These are phyloP conservation scores for Pseudorectes ferrugineus DNA, from an alignment of 2,113 vertebrate genomes.

Conservation along the genomic window DNA sequence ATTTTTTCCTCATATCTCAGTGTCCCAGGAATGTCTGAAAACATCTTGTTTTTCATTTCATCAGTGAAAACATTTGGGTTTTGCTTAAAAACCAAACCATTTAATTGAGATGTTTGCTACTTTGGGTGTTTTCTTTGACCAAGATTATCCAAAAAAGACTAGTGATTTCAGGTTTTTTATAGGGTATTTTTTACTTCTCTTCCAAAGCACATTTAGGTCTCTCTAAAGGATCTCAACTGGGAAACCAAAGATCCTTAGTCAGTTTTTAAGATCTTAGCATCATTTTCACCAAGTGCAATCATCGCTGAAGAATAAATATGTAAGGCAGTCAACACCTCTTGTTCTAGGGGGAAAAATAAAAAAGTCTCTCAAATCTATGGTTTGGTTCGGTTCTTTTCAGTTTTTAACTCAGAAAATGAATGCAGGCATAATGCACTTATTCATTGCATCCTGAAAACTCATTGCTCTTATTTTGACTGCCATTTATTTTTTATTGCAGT, in stretches of 20 bases:
- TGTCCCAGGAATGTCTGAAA: constrained; percentile 23
- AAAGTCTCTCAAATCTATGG: not conserved
- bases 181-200: not conserved
- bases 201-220: not conserved
- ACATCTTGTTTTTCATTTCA: constrained; percentile 12
- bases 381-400: not conserved
- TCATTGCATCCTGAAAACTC: not conserved
- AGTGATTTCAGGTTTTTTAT: not conserved
- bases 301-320: not conserved
- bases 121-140: not conserved
- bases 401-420: not conserved
- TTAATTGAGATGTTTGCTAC: not conserved
- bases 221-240: not conserved
- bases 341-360: not conserved
- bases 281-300: not conserved
- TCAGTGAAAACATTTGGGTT: not conserved
- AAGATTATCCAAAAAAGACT: not conserved
- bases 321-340: not conserved
- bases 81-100: not conserved
- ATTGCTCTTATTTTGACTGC: not conserved
- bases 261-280: not conserved
- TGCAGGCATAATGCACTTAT: not conserved
- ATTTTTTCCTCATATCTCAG: not conserved
- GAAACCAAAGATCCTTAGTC: not conserved
- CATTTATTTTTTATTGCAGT: not conserved